Evolutionary conservation across 2,113 vertebrate species (phyloP).

Genomic region (Chloropsis cyanopogon): DNA sequence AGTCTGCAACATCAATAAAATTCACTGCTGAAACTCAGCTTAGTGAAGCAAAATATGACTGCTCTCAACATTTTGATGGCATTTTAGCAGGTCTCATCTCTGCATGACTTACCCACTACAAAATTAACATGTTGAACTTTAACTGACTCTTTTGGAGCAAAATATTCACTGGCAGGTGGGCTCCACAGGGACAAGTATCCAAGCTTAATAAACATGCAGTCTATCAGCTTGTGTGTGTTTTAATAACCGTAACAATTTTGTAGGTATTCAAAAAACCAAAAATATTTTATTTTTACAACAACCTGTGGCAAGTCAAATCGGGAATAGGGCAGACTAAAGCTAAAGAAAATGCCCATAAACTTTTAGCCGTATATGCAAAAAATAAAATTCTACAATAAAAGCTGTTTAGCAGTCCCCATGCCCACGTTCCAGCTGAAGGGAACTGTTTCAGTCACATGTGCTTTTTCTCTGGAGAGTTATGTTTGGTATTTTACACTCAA

Average conservation of each 20-base stretch:
- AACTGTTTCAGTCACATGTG: constrained; percentile 7
- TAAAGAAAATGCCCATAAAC: constrained; percentile 41
- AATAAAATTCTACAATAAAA: constrained; percentile 30
- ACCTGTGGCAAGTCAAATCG: neutral
- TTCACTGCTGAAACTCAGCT: neutral
- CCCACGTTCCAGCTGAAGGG: constrained; percentile 5
- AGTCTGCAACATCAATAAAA: neutral
- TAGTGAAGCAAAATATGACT: neutral
- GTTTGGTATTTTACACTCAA: constrained; percentile 19
- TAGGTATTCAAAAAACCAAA: neutral
- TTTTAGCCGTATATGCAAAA: constrained; percentile 46
- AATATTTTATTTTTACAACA: constrained; percentile 42
- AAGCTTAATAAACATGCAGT: neutral
- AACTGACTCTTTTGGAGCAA: neutral
- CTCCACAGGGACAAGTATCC: neutral
- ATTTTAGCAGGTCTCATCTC: neutral
- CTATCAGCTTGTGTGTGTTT: neutral
- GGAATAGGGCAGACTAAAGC: neutral
- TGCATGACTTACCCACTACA: neutral
- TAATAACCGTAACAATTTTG: constrained; percentile 13
- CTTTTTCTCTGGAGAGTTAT: constrained; percentile 12
- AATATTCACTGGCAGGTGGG: neutral
- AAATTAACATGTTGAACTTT: constrained; percentile 1
- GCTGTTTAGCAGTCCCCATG: constrained; percentile 11
- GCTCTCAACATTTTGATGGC: neutral